phyloP scores from a whole-genome alignment of 2,797 vertebrate species.

The Phataginus tetradactyla region DNA sequence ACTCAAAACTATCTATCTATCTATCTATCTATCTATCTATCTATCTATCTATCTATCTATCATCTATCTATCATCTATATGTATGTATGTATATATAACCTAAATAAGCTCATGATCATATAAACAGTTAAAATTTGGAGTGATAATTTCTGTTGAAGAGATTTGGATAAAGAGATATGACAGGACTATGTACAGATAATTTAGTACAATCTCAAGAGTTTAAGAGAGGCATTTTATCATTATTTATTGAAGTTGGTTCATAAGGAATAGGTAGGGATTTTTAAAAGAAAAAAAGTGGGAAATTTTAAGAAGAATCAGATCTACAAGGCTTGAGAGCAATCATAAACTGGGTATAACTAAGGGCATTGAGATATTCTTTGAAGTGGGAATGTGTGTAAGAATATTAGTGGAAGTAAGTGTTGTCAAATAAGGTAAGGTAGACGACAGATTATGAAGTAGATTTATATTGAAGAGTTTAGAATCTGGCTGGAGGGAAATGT shows the following conservation, averaged over 20 bases:
- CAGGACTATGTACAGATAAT: background rate
- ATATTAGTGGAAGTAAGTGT: background rate
- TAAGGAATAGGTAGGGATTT: background rate
- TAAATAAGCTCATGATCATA: background rate
- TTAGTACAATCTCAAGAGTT: background rate
- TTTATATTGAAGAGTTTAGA: background rate
- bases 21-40: no score
- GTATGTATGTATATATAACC: background rate
- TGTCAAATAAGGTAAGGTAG: background rate
- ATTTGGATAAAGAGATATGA: background rate
- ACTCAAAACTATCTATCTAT: no score
- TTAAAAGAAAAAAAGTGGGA: background rate
- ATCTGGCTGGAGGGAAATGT: background rate
- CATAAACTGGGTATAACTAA: fast-evolving
- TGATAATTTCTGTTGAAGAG: background rate
- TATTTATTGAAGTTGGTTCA: background rate
- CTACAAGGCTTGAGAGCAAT: background rate
- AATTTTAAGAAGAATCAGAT: background rate
- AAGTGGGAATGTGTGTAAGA: background rate
- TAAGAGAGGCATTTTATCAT: background rate
- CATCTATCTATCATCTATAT: no score
- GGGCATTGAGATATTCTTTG: background rate
- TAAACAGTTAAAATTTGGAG: background rate
- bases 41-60: no score
- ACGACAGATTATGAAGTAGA: background rate